Evolutionary conservation across 2,797 vertebrate species (phyloP), one percentile per base, ranked within the genome.

Genomic region (Corythornis leucogaster): DNA sequence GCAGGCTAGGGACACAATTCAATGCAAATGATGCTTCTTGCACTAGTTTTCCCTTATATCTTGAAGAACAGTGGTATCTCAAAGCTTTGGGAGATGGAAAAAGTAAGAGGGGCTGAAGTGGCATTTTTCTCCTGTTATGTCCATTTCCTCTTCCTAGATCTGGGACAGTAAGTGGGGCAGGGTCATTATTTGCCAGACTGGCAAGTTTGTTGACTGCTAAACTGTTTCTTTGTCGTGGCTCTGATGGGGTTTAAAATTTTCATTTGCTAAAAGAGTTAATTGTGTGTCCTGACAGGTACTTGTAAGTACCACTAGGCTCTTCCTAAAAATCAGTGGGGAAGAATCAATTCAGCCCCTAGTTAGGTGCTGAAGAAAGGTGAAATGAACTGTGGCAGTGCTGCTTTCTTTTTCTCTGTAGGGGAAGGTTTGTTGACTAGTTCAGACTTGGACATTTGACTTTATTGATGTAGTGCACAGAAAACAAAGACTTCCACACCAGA

Each of bases 171-270:
- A 79, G 76, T 57, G 20, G 13, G 38, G 4, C 33, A 71, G 67
- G 50, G 10, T 46, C 48, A 48, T 40, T 59, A 82, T 21, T 38
- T 59, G 43, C 17, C 70, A 76, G 31, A 21, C 22, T 79, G 48
- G 43, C 46, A 53, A 76, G 25, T 58, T 33, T 62, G 2, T 50
- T 0, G 0, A 7, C 55, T 53, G n/a, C 22, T 30, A 20, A 68
- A 82, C 69, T 63, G 22, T 17, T 73, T 69, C 46, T 58, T 88
- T 91, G 53, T 55, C 30, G n/a, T 35, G 62, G n/a, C 51, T 22
- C 20, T 57, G 45, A 33, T 45, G 20, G 18, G 11, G 40, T 48
- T 81, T 57, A 63, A 70, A 12, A 28, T 54, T 80, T 85, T 66
- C 19, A 70, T 81, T 78, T 1, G 4, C 33, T 63, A 11, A 46